Percentiles rank a stretch among this genome's conserved stretches.
Evolutionary conservation across 1,140 invertebrate genomes (phyloP).

Genomic region (Cheumatopsyche charites): DNA sequence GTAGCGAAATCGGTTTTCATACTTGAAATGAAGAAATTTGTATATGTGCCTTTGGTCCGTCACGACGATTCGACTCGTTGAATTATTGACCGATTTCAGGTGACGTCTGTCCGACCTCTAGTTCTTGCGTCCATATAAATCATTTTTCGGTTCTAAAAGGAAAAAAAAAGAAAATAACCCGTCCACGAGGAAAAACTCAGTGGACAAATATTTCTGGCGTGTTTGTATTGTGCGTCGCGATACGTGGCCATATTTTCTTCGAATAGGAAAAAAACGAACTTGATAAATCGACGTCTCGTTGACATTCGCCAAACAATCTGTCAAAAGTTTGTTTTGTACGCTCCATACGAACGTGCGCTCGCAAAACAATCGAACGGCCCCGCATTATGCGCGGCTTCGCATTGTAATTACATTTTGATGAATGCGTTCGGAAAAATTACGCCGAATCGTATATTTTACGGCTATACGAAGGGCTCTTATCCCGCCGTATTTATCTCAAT

Average conservation of each 20-base stretch:
- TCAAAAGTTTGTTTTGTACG: conserved; percentile 2
- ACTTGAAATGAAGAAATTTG: too few relatives aligned
- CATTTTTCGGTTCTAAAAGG: neutral
- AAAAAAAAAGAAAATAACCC: neutral
- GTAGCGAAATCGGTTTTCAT: neutral
- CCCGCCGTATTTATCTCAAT: neutral
- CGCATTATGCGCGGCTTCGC: neutral
- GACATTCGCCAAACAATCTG: conserved; percentile 22
- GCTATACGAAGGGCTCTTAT: neutral
- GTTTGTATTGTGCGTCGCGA: neutral
- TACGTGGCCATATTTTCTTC: neutral
- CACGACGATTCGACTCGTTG: too few relatives aligned
- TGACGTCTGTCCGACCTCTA: conserved; percentile 8
- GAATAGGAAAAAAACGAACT: neutral
- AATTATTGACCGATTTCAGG: conserved; percentile 6
- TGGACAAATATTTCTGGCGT: neutral
- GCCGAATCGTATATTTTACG: neutral
- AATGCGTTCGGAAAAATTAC: neutral
- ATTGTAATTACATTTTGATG: conserved; percentile 18
- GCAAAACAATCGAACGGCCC: neutral
- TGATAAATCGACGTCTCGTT: conserved; percentile 25
- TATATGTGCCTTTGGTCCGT: too few relatives aligned
- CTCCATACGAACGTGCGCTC: too few relatives aligned
- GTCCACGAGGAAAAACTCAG: neutral
- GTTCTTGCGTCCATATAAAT: conserved; percentile 8